Base-by-base conservation (phyloP, 2,888 invertebrate species). In the Matsumyia berberina region DNA sequence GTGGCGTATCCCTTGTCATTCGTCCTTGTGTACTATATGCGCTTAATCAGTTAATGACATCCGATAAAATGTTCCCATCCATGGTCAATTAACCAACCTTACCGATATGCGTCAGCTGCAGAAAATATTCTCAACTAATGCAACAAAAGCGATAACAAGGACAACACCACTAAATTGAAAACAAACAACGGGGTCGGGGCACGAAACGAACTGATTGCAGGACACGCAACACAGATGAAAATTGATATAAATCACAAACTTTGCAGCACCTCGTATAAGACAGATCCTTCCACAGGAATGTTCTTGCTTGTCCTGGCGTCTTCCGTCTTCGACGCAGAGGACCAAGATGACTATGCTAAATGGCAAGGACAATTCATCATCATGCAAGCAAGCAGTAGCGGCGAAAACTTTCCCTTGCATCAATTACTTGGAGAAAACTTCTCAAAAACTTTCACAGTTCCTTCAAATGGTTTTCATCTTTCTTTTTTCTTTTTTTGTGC, bases 191-290 rank as follows among this genome's bases (percentile, higher is more conserved):
- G 24, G 24, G 24, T 24, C 4, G 4, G 24, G 24, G 24, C 78
- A 73, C 12, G 44, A 55, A 46, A 31, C 55, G 8, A 78, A 83
- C 72, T 80, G 70, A 80, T 85, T 85, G 74, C 80, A 69, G 70
- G 66, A 76, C 74, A 85, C 80, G 80, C 74, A 76, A 51, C 74
- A 76, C 74, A 80, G 73, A 85, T 85, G 80, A 74, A 80, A 85
- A 85, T 76, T 85, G 58, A 80, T 80, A 85, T 85, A 80, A 85
- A 85, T 85, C 85, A 80, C 24, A 69, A 85, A 80, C 64, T 85
- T 85, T 79, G 17, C 66, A 60, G 60, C 53, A 58, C 64, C 33
- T 42, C n/a, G n/a, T 17, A 29, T 46, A 37, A 51, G 33, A 64
- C 37, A 67, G 15, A 66, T 66, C 11, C 39, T 19, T 67, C 51